Percentiles rank a stretch among this genome's conserved stretches.
These are phyloP conservation scores for Ibycter americanus DNA, from an alignment of 2,797 vertebrate species.

Conservation along the genomic window DNA sequence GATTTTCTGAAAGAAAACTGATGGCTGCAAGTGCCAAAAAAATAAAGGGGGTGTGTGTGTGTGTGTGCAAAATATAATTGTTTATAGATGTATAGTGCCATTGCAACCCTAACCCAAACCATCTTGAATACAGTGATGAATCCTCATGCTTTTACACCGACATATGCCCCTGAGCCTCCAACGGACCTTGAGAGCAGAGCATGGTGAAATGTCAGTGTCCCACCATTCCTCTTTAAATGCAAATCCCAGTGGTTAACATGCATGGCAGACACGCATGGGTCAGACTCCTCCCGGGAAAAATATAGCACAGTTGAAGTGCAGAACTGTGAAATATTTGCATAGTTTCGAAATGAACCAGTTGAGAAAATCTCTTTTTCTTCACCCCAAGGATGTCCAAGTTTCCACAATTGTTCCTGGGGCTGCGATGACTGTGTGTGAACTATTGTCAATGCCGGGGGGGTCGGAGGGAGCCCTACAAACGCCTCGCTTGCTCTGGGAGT, in stretches of 20 bases:
- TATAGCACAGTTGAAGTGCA: not conserved
- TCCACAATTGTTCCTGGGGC: constrained; percentile 18
- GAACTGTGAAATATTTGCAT: constrained; percentile 33
- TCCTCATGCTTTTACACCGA: not conserved
- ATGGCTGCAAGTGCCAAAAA: not conserved
- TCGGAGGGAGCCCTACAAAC: not conserved
- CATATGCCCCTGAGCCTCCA: not conserved
- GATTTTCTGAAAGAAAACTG: not conserved
- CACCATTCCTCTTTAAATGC: not conserved
- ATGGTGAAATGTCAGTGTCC: fast-evolving
- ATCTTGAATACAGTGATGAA: not conserved
- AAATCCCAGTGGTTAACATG: not conserved
- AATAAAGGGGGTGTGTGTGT: too few species aligned
- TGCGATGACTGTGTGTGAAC: not conserved
- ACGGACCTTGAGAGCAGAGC: not conserved
- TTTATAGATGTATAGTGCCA: not conserved
- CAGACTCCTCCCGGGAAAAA: constrained; percentile 1
- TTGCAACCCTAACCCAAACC: not conserved
- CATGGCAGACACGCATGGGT: not conserved
- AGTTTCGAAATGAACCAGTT: constrained; percentile 30
- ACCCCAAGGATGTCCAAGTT: constrained; percentile 22
- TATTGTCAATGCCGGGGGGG: not conserved
- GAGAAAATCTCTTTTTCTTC: constrained; percentile 9
- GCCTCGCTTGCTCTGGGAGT: not conserved
- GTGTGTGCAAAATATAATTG: not conserved